A percentile compares a stretch with the other conserved stretches of the same genome.
These are phyloP conservation scores for Eira barbara DNA, from an alignment of 2,113 vertebrate genomes.

Conservation along the genomic window DNA sequence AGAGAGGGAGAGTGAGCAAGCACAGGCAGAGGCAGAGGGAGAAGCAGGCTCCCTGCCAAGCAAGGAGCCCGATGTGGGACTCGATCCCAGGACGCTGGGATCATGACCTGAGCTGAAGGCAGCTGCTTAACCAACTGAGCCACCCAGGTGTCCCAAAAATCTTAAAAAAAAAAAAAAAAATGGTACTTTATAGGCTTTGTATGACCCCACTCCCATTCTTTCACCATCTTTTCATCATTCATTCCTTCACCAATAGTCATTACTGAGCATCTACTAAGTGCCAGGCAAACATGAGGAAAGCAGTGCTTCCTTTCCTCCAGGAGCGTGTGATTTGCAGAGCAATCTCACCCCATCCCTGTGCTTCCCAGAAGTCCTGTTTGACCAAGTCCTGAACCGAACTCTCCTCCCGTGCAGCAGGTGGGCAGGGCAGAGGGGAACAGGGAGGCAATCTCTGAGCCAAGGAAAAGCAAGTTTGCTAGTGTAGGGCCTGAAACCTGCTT, in stretches of 20 bases:
- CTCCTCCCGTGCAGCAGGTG: background rate
- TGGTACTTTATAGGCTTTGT: background rate
- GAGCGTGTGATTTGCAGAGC: background rate
- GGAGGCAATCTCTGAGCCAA: background rate
- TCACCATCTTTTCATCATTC: background rate
- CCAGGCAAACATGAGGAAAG: background rate
- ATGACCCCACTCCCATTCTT: background rate
- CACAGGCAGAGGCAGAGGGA: no score
- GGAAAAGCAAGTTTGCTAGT: background rate
- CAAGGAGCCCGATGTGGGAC: no score
- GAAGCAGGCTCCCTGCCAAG: no score
- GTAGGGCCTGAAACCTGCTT: background rate
- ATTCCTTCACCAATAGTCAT: background rate
- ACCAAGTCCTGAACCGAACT: background rate
- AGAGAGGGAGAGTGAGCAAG: no score
- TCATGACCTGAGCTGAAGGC: no score
- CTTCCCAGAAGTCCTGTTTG: background rate
- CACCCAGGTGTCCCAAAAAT: no score
- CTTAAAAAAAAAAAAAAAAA: background rate
- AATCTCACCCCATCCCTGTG: background rate
- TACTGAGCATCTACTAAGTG: background rate
- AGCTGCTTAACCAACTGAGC: no score
- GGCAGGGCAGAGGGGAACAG: background rate
- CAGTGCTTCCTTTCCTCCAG: background rate
- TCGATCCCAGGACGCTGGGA: no score